Evolutionary conservation across 2,797 vertebrate species (phyloP), one percentile per base, ranked within the genome.

Genomic region (Hydrocynus forskahlii): DNA sequence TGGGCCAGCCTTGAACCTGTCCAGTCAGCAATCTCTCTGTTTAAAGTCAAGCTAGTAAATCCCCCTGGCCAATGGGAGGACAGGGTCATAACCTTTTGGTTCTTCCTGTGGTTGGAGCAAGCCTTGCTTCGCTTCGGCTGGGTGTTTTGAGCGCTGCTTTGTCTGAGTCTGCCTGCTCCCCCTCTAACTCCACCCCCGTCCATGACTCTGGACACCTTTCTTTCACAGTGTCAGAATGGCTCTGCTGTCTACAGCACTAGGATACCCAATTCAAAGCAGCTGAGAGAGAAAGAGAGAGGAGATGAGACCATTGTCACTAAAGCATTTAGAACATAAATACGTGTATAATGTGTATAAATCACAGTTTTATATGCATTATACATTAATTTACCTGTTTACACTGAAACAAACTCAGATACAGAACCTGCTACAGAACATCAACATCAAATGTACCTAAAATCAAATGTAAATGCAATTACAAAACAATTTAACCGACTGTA

Each of bases 81-180:
- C 86, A 23, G 75, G 89, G 86, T 89, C 92, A 93, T 94, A 94
- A 95, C 94, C 95, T 95, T 93, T 93, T 95, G 95, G 93, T 95
- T 94, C 94, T 94, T 92, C 85, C 91, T 93, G 94, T 93, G 93
- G 94, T 95, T 93, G 92, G 93, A 95, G 93, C 92, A 92, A 92
- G 93, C 94, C 94, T 93, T 93, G 93, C 93, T 94, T 89, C 80
- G 94, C 93, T 94, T 94, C 94, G 92, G 93, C 94, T 95, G 94
- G 90, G 86, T 89, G 91, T 93, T 81, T 90, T 89, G 91, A 93
- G 92, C 91, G 92, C 88, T 93, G 94, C 94, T 70, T 84, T 68
- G 74, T 81, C 84, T 94, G 81, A 94, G 93, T 94, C 88, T 94
- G 94, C 94, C 91, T 95, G 94, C 92, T 92, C 25, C 45, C 63